phyloP scores from a whole-genome alignment of 2,888 invertebrate species.

The Acanthosepion pharaonis region DNA sequence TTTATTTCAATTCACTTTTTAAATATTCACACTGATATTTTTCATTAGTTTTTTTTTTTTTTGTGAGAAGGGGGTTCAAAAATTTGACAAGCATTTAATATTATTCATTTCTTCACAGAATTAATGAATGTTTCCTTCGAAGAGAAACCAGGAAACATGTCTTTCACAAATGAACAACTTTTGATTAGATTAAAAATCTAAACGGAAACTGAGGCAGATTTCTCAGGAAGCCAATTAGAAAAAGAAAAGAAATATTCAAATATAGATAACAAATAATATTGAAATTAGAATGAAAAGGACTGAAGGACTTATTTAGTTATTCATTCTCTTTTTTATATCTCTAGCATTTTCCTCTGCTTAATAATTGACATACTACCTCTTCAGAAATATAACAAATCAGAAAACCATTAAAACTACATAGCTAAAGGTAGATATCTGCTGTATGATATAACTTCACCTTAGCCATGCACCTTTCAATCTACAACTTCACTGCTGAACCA shows the following conservation, averaged over 20 bases:
- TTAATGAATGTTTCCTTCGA: background rate
- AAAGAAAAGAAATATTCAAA: background rate
- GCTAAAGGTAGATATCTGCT: background rate
- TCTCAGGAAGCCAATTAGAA: background rate
- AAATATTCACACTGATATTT: background rate
- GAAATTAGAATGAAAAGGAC: background rate
- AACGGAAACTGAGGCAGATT: background rate
- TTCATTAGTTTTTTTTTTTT: background rate
- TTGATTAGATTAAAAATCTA: background rate
- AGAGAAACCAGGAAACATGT: background rate
- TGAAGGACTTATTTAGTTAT: background rate
- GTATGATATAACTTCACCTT: too few species aligned
- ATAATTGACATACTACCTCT: too few species aligned
- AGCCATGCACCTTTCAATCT: too few species aligned
- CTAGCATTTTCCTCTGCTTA: too few species aligned
- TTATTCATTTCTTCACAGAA: background rate
- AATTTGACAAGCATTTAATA: constrained; percentile 20
- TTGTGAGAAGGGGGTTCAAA: background rate
- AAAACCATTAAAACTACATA: background rate
- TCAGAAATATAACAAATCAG: too few species aligned
- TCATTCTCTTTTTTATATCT: background rate
- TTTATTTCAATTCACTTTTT: background rate
- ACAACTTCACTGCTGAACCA: too few species aligned
- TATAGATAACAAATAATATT: background rate
- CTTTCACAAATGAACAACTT: constrained; percentile 21